A percentile compares a stretch with the other conserved stretches of the same genome.
phyloP scores from a whole-genome alignment of 2,113 vertebrate genomes.

The Lanius ludovicianus region DNA sequence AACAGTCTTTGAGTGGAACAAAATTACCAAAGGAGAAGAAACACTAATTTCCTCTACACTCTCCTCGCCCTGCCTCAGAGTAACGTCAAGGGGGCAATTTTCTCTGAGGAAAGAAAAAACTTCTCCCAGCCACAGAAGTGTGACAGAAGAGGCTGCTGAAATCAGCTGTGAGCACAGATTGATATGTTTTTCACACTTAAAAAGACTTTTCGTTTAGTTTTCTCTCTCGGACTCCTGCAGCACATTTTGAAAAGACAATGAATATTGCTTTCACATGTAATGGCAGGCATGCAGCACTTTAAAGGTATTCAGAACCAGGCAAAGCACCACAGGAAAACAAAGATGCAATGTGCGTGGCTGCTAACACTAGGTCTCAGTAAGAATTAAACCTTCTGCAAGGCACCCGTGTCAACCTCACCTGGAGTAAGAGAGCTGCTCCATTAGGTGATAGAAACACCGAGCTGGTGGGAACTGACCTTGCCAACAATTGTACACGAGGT shows the following conservation, averaged over 20 bases:
- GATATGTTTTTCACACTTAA: not conserved
- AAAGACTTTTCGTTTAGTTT: not conserved
- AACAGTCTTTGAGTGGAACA: slow-evolving; percentile 10
- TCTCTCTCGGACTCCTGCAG: not conserved
- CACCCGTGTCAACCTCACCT: not conserved
- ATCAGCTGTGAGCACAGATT: not conserved
- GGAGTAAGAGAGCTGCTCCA: not conserved
- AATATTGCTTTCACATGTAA: not conserved
- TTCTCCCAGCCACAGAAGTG: not conserved
- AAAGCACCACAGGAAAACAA: not conserved
- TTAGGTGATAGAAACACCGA: not conserved
- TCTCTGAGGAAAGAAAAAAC: not conserved
- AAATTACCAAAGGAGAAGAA: not conserved
- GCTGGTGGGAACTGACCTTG: not conserved
- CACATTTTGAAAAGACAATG: not conserved
- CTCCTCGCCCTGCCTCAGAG: not conserved
- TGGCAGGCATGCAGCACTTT: not conserved
- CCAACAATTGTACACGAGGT: not conserved
- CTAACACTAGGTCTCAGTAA: not conserved
- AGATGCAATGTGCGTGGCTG: not conserved
- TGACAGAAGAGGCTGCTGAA: slow-evolving; percentile 18
- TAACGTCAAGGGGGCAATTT: slow-evolving; percentile 10
- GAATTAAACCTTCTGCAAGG: not conserved
- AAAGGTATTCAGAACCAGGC: not conserved
- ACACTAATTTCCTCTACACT: slow-evolving; percentile 23